Percentiles rank a stretch among this genome's conserved stretches.
Evolutionary conservation across 2,888 invertebrate genomes (phyloP).

Genomic region (Therioaphis trifolii): DNA sequence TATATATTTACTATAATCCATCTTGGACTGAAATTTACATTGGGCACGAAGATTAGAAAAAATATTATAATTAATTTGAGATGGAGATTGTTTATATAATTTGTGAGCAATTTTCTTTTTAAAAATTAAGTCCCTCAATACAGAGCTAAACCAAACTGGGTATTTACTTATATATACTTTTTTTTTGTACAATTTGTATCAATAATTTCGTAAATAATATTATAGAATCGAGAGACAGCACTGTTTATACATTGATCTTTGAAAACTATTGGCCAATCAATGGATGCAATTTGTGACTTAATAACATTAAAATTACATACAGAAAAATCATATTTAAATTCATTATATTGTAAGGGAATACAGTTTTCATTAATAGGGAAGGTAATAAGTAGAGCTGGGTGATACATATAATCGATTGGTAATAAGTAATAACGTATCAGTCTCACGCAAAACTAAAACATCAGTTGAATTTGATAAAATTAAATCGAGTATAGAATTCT

Average conservation of each 20-base stretch:
- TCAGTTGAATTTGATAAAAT: background rate
- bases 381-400: background rate
- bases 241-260: no score
- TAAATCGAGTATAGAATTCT: background rate
- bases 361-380: background rate
- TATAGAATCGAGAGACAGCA: no score
- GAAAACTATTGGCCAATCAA: no score
- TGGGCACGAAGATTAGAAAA: background rate
- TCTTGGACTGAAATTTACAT: background rate
- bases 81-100: background rate
- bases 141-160: background rate
- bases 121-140: background rate
- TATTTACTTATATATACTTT: background rate
- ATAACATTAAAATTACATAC: no score
- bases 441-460: background rate
- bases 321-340: no score
- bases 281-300: no score
- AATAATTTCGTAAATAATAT: background rate
- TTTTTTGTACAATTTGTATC: no score
- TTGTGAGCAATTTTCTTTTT: no score
- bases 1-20: background rate
- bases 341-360: no score
- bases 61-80: conserved; percentile 4
- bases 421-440: background rate
- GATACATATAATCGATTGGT: no score